A percentile compares a stretch with the other conserved stretches of the same genome.
Evolutionary conservation across 2,888 invertebrate species (phyloP).

Genomic region (Drepana falcataria): DNA sequence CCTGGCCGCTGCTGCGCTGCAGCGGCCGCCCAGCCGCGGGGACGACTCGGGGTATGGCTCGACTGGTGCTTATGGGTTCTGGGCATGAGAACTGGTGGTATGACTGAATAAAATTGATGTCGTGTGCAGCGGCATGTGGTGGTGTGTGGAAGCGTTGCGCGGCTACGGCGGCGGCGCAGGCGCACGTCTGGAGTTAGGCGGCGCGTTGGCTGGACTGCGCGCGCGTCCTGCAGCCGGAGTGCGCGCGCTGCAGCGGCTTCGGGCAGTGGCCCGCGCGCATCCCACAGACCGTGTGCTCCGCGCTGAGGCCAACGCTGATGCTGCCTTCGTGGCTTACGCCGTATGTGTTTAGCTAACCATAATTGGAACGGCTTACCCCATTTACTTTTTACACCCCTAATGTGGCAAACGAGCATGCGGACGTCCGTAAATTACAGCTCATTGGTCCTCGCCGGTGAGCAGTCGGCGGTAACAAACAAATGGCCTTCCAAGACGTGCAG

Average conservation of each 20-base stretch:
- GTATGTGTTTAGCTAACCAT: slow-evolving; percentile 26
- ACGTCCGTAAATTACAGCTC: too few species aligned
- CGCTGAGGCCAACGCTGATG: slow-evolving; percentile 68
- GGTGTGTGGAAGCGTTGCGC: slow-evolving; percentile 97
- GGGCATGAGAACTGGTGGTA: too few species aligned
- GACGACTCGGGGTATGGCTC: slow-evolving; percentile 45
- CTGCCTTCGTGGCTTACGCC: slow-evolving; percentile 69
- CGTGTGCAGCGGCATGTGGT: slow-evolving; percentile 69
- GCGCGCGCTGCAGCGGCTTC: slow-evolving; percentile 53
- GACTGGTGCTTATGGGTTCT: too few species aligned
- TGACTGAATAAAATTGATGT: slow-evolving; percentile 33
- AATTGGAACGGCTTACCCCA: not conserved
- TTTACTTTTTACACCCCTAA: too few species aligned
- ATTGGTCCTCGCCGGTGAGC: too few species aligned
- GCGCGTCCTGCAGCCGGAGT: slow-evolving; percentile 58
- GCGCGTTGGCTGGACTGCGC: slow-evolving; percentile 89
- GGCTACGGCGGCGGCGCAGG: slow-evolving; percentile 90
- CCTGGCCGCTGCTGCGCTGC: slow-evolving; percentile 68
- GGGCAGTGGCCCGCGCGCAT: slow-evolving; percentile 65
- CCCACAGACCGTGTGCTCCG: slow-evolving; percentile 59
- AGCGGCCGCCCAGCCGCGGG: slow-evolving; percentile 39
- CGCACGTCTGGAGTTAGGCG: slow-evolving; percentile 89
- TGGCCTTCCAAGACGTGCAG: too few species aligned
- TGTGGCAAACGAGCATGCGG: too few species aligned
- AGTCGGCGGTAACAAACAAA: too few species aligned